Percentiles rank a stretch among this genome's conserved stretches.
phyloP scores from a whole-genome alignment of 1,140 invertebrate genomes.

The Drosophila ercepeae region DNA sequence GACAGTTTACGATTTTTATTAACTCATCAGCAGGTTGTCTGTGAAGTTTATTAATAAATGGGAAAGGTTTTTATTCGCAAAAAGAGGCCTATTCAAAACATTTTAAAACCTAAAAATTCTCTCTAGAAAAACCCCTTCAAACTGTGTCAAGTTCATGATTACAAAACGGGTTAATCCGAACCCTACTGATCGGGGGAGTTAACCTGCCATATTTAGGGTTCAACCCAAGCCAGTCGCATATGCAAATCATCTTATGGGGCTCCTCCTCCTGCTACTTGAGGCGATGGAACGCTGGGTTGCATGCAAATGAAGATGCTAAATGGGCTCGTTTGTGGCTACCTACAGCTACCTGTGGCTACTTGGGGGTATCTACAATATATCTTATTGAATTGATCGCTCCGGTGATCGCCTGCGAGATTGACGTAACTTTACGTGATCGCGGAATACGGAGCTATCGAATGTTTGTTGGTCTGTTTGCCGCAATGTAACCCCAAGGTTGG shows the following conservation, averaged over 20 bases:
- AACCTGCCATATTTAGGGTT: constrained; percentile 42
- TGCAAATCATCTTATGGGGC: constrained; percentile 41
- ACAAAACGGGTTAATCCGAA: constrained; percentile 19
- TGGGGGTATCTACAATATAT: too few relatives aligned
- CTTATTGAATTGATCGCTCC: constrained; percentile 25
- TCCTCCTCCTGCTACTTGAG: constrained; percentile 13
- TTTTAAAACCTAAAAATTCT: too few relatives aligned
- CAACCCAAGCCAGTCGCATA: constrained; percentile 36
- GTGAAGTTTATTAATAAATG: too few relatives aligned
- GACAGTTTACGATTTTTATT: not conserved
- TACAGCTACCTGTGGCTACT: constrained; percentile 22
- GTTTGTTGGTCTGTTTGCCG: constrained; percentile 17
- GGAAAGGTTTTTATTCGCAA: too few relatives aligned
- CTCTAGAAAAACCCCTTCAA: not conserved
- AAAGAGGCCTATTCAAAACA: too few relatives aligned
- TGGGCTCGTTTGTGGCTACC: constrained; percentile 20
- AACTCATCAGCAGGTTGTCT: constrained; percentile 1
- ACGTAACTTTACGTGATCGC: constrained; percentile 70
- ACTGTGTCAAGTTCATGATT: constrained; percentile 59
- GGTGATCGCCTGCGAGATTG: constrained; percentile 49
- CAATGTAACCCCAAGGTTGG: constrained; percentile 55
- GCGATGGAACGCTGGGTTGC: constrained; percentile 41
- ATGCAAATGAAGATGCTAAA: constrained; percentile 71
- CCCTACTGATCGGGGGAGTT: constrained; percentile 4
- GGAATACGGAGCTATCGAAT: constrained; percentile 16